Base-by-base conservation (phyloP, 64 coral and sea anemone genomes). In the Montipora sp. region DNA sequence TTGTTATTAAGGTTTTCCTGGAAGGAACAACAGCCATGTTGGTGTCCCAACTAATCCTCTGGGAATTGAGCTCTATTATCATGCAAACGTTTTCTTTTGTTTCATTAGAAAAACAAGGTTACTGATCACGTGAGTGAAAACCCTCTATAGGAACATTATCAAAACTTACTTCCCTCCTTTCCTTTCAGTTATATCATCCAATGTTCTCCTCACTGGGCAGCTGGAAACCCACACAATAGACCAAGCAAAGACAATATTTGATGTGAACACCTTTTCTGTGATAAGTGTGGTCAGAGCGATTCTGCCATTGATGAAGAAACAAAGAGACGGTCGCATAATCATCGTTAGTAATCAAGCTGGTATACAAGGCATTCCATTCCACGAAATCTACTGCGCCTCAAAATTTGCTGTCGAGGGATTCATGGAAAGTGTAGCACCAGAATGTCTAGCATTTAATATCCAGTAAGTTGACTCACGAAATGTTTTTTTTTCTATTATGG, bases 401-500 rank as follows among this genome's bases (percentile, higher is more conserved):
- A 99, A 94, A 59, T 99, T 99, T 94, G 98, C 98, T 11, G 87
- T 96, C 3, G 94, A 99, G 75, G 98, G 98, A 19, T 95, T 99
- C 23, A 80, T 99, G 18, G 98, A 99, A 60, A 88, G 94, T 4
- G 81, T 99, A 53, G 98, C 98, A 7, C 98, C 98, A 19, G 98
- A 99, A 86, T 92, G 94, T 7, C n/a, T 99, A 19, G 89, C 92
- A 19, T 99, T 99, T 73, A 99, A 99, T 22, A 88, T 99, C 36
- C 87, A 94, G 98, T 99, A 96, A 99, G 98, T 96, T 8, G 11
- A 57, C 11, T 57, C 36, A 2, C 36, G 36, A 36, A 36, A 36
- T 36, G 36, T 36, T 36, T 36, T 36, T 36, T 36, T 36, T 36
- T 36, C 36, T 36, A 36, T 36, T 36, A 36, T 0, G 36, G 36